Evolutionary conservation across 2,113 vertebrate species (phyloP).

Genomic region (Mustela lutreola): DNA sequence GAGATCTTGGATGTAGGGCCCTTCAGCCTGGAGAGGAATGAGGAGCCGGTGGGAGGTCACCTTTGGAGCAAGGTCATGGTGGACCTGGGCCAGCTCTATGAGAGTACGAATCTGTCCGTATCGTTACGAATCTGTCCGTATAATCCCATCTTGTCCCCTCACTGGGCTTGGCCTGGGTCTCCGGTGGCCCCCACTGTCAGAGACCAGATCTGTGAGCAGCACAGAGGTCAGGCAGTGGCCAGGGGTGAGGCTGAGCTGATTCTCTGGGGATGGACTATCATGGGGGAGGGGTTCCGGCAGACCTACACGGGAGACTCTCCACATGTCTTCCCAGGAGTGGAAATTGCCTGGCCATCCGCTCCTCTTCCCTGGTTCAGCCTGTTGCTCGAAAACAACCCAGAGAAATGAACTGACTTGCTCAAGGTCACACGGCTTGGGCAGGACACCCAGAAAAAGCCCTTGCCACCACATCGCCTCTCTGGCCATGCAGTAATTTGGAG

Average conservation of each 20-base stretch:
- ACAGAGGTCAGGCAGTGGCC: too few species aligned
- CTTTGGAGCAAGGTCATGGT: not conserved
- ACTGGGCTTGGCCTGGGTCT: not conserved
- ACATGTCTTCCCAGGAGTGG: too few species aligned
- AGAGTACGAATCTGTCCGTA: not conserved
- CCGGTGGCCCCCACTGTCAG: not conserved
- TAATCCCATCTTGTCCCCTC: not conserved
- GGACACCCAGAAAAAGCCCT: not conserved
- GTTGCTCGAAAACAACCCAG: not conserved
- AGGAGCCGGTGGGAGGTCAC: not conserved
- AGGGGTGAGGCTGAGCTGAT: not conserved
- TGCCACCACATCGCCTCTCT: not conserved
- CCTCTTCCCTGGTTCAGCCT: not conserved
- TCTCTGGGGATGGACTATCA: not conserved
- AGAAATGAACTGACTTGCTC: not conserved
- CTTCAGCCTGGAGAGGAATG: not conserved
- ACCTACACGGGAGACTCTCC: not conserved
- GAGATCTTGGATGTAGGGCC: not conserved
- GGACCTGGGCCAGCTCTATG: not conserved
- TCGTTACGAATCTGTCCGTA: accelerated
- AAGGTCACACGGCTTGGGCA: not conserved
- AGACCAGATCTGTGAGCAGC: not conserved
- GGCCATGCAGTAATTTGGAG: not conserved
- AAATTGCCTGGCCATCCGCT: not conserved
- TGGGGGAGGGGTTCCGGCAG: not conserved